Conservation (phyloP, 1,140 invertebrate genomes). For the Bombus huntii region DNA sequence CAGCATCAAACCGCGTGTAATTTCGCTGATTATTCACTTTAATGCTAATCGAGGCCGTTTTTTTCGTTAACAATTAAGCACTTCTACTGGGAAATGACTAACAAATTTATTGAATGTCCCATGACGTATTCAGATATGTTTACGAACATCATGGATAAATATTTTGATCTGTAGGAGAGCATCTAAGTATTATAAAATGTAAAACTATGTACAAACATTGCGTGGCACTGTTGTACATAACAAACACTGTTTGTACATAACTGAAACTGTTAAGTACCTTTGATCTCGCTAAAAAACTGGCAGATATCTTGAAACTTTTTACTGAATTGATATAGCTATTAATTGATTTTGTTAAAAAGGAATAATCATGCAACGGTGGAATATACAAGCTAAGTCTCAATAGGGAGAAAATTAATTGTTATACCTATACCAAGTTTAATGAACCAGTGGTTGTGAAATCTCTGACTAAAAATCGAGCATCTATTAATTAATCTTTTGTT, state of each 20-base stretch:
- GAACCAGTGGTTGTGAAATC: no score
- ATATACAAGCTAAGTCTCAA: not conserved
- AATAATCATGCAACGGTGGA: not conserved
- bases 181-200: not conserved
- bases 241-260: no score
- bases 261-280: no score
- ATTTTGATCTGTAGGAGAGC: not conserved
- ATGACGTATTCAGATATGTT: not conserved
- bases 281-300: not conserved
- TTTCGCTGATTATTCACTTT: not conserved
- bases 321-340: not conserved
- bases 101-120: not conserved
- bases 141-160: not conserved
- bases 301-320: not conserved
- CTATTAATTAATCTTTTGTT: no score
- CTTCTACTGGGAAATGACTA: not conserved
- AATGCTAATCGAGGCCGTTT: not conserved
- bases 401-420: not conserved
- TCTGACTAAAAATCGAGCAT: no score
- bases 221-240: no score
- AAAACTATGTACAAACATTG: not conserved
- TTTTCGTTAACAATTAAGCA: slow-evolving; percentile 9
- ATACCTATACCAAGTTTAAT: not conserved
- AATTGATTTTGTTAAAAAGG: not conserved
- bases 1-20: not conserved